Percentiles rank a stretch among this genome's conserved stretches.
These are phyloP conservation scores for Drosophila paranaensis DNA, from an alignment of 2,888 invertebrate genomes.

Conservation along the genomic window DNA sequence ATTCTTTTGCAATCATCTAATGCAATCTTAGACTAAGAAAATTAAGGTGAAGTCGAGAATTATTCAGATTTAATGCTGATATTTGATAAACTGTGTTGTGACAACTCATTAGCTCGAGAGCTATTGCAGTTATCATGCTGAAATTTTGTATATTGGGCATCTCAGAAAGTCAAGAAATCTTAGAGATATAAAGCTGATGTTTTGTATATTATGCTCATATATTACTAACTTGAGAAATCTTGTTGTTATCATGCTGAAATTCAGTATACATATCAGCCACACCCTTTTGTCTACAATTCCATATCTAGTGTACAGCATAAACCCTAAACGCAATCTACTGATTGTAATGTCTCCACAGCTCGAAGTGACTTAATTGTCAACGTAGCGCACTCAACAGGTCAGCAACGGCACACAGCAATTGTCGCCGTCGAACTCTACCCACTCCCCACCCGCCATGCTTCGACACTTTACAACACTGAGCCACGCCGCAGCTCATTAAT, in stretches of 20 bases:
- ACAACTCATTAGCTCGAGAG: neutral
- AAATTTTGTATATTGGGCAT: neutral
- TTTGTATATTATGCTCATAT: neutral
- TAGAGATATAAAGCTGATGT: neutral
- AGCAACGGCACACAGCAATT: slow-evolving; percentile 6
- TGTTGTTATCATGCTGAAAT: neutral
- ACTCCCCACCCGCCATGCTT: neutral
- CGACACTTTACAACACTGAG: slow-evolving; percentile 29
- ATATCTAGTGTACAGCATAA: neutral
- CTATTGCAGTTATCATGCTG: neutral
- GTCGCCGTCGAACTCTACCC: slow-evolving; percentile 1
- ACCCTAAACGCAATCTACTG: neutral
- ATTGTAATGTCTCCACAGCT: neutral
- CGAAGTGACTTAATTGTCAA: slow-evolving; percentile 4
- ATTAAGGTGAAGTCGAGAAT: neutral
- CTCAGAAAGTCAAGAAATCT: neutral
- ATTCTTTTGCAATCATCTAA: too few relatives aligned
- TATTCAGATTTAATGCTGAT: neutral
- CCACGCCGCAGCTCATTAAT: slow-evolving; percentile 64
- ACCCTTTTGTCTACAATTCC: neutral
- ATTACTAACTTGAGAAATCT: neutral
- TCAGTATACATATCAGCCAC: neutral
- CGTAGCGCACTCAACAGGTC: slow-evolving; percentile 24
- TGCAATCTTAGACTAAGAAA: too few relatives aligned
- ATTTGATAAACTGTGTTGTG: too few relatives aligned